Conservation (phyloP, 1,140 invertebrate genomes). For the Aplysia californica region DNA sequence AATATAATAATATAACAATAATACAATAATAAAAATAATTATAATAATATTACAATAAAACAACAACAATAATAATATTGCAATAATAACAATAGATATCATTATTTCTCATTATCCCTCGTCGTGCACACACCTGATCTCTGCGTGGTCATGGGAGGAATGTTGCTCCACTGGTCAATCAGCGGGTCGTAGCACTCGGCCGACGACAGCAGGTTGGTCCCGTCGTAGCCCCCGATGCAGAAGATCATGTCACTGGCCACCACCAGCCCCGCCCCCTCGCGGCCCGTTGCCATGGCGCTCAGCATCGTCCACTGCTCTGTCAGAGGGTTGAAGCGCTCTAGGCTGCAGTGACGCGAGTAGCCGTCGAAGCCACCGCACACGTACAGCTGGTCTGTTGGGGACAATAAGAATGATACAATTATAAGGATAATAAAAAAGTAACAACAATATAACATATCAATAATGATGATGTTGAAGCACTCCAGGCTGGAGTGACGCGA, state of each 20-base stretch:
- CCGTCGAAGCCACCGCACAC: constrained; percentile 67
- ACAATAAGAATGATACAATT: background rate
- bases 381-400: constrained; percentile 56
- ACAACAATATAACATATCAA: background rate
- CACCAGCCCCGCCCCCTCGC: constrained; percentile 66
- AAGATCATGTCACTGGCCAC: constrained; percentile 61
- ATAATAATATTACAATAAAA: too few species aligned
- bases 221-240: constrained; percentile 66
- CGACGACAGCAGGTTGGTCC: constrained; percentile 56
- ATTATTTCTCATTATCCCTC: too few species aligned
- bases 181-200: constrained; percentile 61
- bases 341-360: constrained; percentile 58
- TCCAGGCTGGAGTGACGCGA: constrained; percentile 63
- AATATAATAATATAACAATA: too few species aligned
- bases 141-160: constrained; percentile 54
- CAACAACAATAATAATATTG: too few species aligned
- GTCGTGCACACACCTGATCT: constrained; percentile 54
- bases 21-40: too few species aligned
- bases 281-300: constrained; percentile 55
- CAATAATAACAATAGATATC: too few species aligned
- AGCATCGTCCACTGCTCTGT: constrained; percentile 61
- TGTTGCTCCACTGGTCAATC: constrained; percentile 56
- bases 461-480: constrained; percentile 55
- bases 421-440: background rate
- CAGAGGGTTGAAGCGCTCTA: constrained; percentile 60